Conservation (phyloP, 1,140 invertebrate species). For the Aleiodes sp. region DNA sequence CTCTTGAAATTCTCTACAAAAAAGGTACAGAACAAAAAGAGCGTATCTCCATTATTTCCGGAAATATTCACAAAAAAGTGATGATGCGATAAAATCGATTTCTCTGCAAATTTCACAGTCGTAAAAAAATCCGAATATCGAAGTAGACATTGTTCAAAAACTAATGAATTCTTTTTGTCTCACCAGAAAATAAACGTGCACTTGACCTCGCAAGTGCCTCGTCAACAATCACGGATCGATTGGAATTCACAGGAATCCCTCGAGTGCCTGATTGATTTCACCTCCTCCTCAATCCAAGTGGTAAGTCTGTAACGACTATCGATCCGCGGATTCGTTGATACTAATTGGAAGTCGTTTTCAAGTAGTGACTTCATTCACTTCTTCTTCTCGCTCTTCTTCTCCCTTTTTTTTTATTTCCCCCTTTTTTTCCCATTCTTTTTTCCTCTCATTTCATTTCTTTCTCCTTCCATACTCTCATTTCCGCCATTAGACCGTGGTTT, state of each 20-base stretch:
- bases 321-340: not conserved
- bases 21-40: too few relatives aligned
- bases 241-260: not conserved
- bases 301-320: slow-evolving; percentile 8
- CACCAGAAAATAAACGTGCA: not conserved
- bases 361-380: slow-evolving; percentile 7
- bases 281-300: not conserved
- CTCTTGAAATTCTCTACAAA: too few relatives aligned
- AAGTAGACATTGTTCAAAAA: too few relatives aligned
- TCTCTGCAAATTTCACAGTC: too few relatives aligned
- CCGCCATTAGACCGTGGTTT: slow-evolving; percentile 1
- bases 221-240: not conserved
- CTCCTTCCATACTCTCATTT: too few relatives aligned
- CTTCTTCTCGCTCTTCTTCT: not conserved
- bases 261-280: slow-evolving; percentile 1
- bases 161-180: not conserved
- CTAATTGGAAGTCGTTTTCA: slow-evolving; percentile 25
- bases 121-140: too few relatives aligned
- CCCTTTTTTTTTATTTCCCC: not conserved
- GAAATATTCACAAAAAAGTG: too few relatives aligned
- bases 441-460: not conserved
- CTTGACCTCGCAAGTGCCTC: not conserved
- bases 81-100: too few relatives aligned
- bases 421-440: not conserved
- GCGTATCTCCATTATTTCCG: too few relatives aligned